Evolutionary conservation across 2,888 invertebrate species (phyloP).

Genomic region (Drosophila monieri): DNA sequence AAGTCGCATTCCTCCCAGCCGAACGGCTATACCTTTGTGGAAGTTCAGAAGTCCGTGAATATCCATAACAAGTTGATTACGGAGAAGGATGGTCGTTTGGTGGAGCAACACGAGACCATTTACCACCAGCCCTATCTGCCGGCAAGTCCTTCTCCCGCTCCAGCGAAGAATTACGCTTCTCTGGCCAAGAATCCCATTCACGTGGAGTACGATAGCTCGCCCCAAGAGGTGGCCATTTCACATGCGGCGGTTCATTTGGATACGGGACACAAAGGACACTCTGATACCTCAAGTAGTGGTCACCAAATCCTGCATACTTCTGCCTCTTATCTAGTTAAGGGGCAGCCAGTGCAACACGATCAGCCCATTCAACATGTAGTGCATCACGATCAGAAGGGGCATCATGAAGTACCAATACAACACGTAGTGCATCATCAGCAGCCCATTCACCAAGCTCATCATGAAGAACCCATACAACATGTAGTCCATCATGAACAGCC

Average conservation of each 20-base stretch:
- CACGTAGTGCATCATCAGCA: constrained; percentile 3
- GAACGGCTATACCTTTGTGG: constrained; percentile 85
- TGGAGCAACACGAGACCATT: constrained; percentile 82
- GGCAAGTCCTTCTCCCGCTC: constrained; percentile 12
- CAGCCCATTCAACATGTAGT: neutral
- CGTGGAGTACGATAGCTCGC: constrained; percentile 64
- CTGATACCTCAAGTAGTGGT: neutral
- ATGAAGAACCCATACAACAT: constrained; percentile 3
- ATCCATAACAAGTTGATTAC: constrained; percentile 83
- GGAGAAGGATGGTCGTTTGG: constrained; percentile 78
- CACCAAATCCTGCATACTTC: neutral
- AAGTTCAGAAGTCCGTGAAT: constrained; percentile 87
- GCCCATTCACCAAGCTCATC: neutral
- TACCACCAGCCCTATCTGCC: constrained; percentile 65
- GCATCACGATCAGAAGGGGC: constrained; percentile 3
- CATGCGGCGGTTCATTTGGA: constrained; percentile 47
- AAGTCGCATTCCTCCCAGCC: constrained; percentile 63
- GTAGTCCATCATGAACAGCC: constrained; percentile 8
- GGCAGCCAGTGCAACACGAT: neutral
- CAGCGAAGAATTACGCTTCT: constrained; percentile 56
- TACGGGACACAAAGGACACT: constrained; percentile 19
- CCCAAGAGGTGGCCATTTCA: constrained; percentile 53
- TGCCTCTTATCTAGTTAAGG: constrained; percentile 1
- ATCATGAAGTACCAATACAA: constrained; percentile 1
- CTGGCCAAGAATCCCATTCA: constrained; percentile 74